Base-by-base conservation (phyloP, 2,113 vertebrate species). In the Guaruba guarouba region DNA sequence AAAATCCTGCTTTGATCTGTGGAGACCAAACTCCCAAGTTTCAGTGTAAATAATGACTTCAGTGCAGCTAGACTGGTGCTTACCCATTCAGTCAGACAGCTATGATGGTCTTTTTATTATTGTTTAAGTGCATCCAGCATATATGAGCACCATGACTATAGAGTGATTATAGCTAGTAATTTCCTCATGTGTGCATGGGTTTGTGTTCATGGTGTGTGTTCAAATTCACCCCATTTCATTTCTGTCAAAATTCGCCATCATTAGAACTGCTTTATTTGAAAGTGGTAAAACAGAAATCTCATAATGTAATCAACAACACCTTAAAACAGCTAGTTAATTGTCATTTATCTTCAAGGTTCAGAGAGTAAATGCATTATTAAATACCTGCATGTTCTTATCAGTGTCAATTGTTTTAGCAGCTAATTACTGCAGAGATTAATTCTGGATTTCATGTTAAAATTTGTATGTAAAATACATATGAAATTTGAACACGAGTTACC, bases 341-440 rank as follows among this genome's bases (percentile, higher is more conserved):
- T n/a, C 54, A 83, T 95, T 95, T 74, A 37, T 46, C 27, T 44
- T 85, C 33, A 35, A 33, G 64, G 71, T 78, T 64, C 52, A 33
- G 91, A 54, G 10, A 93, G 27, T 27, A 92, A 92, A 83, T 29
- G 61, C 17, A 44, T 86, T 59, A 57, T 88, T 96, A 59, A 28
- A 89, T 86, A 73, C 10, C 11, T 16, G 52, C 43, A 2, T 22
- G 59, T 51, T 64, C 89, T 83, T 90, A 80, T 54, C 70, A 75
- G 55, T 3, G 2, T 24, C 29, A 71, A 3, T 82, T 69, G 62
- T 86, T 29, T 80, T 77, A 85, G 35, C 59, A 96, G 94, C 25
- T 94, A 80, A 92, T 88, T 93, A 84, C 59, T 88, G 61, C 63
- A 83, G 51, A 68, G 86, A 82, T 87, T 41, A 83, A 74, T 39